Evolutionary conservation across 1,140 invertebrate genomes (phyloP).

Genomic region (Tetramorium simillimum): DNA sequence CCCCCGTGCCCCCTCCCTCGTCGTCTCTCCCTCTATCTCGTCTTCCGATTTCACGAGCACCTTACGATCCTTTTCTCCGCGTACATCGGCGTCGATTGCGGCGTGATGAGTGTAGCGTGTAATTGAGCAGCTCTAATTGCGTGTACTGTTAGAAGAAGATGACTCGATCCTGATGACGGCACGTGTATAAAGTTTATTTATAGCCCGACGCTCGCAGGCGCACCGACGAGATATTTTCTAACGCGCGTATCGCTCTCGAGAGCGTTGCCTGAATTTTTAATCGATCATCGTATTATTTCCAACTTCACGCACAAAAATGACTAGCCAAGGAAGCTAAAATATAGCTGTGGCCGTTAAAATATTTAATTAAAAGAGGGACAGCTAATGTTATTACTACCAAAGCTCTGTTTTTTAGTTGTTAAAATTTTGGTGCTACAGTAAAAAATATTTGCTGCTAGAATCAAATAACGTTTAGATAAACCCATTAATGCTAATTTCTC

Average conservation of each 20-base stretch:
- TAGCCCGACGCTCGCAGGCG: conserved; percentile 1
- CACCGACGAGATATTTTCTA: not conserved
- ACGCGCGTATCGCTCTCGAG: not conserved
- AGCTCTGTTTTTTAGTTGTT: no score
- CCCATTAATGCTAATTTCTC: no score
- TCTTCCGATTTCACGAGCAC: conserved; percentile 46
- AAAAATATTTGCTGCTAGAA: no score
- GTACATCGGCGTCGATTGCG: conserved; percentile 41
- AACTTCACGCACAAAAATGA: not conserved
- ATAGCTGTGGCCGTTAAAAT: no score
- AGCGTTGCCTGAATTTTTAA: conserved; percentile 35
- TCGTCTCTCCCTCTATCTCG: not conserved
- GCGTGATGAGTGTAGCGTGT: conserved; percentile 51
- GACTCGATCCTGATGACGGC: conserved; percentile 37
- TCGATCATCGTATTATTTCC: not conserved
- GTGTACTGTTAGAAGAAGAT: conserved; percentile 56
- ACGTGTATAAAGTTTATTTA: conserved; percentile 54
- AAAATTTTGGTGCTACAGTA: no score
- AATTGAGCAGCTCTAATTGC: conserved; percentile 51
- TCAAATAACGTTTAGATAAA: no score
- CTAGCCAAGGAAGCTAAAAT: no score
- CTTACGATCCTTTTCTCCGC: not conserved
- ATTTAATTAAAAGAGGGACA: no score
- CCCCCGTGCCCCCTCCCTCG: not conserved
- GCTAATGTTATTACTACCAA: no score